These are phyloP conservation scores for Pomacea maculata DNA, from an alignment of 1,140 invertebrate species.

Conservation along the genomic window DNA sequence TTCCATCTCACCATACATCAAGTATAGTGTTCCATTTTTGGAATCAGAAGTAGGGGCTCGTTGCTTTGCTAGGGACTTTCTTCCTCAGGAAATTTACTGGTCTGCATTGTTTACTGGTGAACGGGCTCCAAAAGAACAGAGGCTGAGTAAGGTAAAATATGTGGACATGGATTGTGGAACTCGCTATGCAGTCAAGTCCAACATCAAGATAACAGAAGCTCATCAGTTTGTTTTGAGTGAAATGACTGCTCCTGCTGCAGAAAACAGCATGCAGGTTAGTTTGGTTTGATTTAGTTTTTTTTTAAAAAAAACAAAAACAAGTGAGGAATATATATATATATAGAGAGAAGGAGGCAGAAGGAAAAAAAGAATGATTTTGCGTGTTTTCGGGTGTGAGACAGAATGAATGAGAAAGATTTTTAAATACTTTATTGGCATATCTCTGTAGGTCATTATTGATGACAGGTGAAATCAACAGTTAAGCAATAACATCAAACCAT, in stretches of 20 bases:
- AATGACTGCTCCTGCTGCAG: slow-evolving; percentile 72
- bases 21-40: slow-evolving; percentile 86
- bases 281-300: not conserved
- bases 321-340: not conserved
- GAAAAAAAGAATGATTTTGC: too few relatives aligned
- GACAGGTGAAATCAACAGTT: too few relatives aligned
- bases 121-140: slow-evolving; percentile 33
- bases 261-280: slow-evolving; percentile 51
- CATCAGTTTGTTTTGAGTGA: slow-evolving; percentile 81
- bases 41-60: slow-evolving; percentile 84
- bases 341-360: not conserved
- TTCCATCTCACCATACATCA: slow-evolving; percentile 86
- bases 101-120: slow-evolving; percentile 68
- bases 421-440: too few relatives aligned
- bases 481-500: too few relatives aligned
- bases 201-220: slow-evolving; percentile 53
- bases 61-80: slow-evolving; percentile 80
- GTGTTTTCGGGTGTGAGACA: too few relatives aligned
- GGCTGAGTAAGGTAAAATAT: slow-evolving; percentile 32
- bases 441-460: too few relatives aligned
- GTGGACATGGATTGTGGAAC: slow-evolving; percentile 31
- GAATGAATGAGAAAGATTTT: too few relatives aligned
- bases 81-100: slow-evolving; percentile 83
- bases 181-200: slow-evolving; percentile 28
- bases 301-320: not conserved